Base-by-base conservation (phyloP, 1,140 invertebrate species). In the Uloborus diversus region DNA sequence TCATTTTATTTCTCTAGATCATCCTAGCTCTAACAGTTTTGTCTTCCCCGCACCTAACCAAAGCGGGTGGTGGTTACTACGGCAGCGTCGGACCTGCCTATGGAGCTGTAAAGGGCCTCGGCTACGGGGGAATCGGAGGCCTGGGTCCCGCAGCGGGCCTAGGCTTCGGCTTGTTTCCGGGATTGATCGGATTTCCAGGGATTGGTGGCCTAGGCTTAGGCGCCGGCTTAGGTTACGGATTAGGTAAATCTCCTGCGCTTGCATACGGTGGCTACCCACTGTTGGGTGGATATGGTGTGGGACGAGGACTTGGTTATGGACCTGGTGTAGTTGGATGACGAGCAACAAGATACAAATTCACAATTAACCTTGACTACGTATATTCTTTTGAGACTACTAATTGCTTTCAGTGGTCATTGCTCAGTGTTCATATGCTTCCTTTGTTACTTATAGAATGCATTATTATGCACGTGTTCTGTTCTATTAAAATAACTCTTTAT, bases 121-220 rank as follows among this genome's bases (percentile, higher is more conserved):
- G 53, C 23, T 57, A 70, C 13, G 37, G 56, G 3, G 69, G 56
- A 20, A 42, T 13, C 37, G 23, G 23, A 53, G 49, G 7, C 32
- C 11, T 56, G 14, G 35, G 5, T 61, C 51, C 69, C 42, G 53
- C 13, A 1, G 4, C 28, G n/a, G 69, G 69, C 1, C 49, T 64
- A 23, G 71, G 59, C 0, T 64, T 64, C n/a, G 71, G 71, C 27
- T 23, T n/a, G n/a, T n/a, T n/a, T n/a, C 35, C 11, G 51, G 51
- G 1, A 17, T 53, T 42, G 37, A 17, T 42, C 35, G 69, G 69
- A 47, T 7, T 61, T 20, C 30, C 25, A 5, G 57, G 57, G 30
- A 11, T n/a, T 32, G 28, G 25, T n/a, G 57, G 57, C 7, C 20
- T 53, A 20, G 61, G 30, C 13, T 64, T 35, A 11, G 51, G 51